phyloP scores from a whole-genome alignment of 2,797 vertebrate genomes.

The Acanthurus lineatus region DNA sequence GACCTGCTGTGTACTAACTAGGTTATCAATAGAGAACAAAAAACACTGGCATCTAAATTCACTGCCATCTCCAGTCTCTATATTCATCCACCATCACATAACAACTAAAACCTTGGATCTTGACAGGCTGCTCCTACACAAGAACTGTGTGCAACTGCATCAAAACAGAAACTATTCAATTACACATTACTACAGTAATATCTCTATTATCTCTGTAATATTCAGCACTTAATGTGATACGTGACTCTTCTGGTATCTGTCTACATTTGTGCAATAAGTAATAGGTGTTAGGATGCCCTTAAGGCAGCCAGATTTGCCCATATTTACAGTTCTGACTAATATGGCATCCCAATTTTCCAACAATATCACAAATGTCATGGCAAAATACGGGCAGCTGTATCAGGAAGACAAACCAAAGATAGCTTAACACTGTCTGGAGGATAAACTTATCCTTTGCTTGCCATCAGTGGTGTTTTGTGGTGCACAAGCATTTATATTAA shows the following conservation, averaged over 20 bases:
- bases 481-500: neutral
- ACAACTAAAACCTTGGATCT: neutral
- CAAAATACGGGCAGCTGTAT: conserved; percentile 72
- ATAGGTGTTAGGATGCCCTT: conserved; percentile 27
- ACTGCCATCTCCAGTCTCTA: neutral
- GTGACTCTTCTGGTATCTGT: conserved; percentile 15
- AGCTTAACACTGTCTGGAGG: conserved; percentile 45
- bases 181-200: neutral
- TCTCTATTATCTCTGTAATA: neutral
- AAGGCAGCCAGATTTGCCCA: conserved; percentile 63
- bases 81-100: neutral
- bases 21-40: conserved; percentile 19
- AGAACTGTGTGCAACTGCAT: neutral
- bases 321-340: conserved; percentile 65
- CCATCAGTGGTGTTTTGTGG: conserved; percentile 4
- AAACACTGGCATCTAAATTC: conserved; percentile 3
- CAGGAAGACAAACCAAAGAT: conserved; percentile 46
- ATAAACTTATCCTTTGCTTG: conserved; percentile 41
- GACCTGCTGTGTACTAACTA: conserved; percentile 10
- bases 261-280: neutral
- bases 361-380: conserved; percentile 53
- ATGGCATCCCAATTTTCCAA: conserved; percentile 52
- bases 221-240: conserved; percentile 3
- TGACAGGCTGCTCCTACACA: conserved; percentile 1
- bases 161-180: conserved; percentile 8